Conservation (phyloP, 2,113 vertebrate species). For the Mixornis gularis region DNA sequence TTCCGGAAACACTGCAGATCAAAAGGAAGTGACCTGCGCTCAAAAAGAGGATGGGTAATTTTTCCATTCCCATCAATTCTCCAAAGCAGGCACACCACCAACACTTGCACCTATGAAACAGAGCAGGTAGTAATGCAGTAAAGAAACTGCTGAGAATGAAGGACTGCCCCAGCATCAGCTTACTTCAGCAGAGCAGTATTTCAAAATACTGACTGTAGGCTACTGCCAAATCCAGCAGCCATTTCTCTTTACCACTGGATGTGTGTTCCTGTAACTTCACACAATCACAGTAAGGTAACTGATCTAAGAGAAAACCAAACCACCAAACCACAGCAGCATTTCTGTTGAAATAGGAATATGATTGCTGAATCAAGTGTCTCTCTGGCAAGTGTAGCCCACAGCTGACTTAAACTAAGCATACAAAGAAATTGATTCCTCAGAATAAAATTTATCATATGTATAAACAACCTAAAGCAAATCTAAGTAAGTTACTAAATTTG, state of each 20-base stretch:
- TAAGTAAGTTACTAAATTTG: not conserved
- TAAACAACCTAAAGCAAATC: not conserved
- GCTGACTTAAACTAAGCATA: not conserved
- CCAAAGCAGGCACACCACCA: not conserved
- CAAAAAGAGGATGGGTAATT: not conserved
- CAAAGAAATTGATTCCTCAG: not conserved
- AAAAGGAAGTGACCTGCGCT: not conserved
- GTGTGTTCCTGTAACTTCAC: not conserved
- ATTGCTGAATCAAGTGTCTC: not conserved
- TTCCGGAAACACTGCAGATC: not conserved
- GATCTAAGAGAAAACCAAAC: not conserved
- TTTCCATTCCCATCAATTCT: not conserved
- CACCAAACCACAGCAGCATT: not conserved
- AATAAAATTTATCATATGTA: not conserved
- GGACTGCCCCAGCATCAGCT: not conserved
- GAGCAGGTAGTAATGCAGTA: not conserved
- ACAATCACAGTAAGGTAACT: not conserved
- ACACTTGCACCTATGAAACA: not conserved
- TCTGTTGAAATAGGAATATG: not conserved
- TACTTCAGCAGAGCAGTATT: not conserved
- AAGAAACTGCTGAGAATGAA: not conserved
- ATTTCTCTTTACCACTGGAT: not conserved
- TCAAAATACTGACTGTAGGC: not conserved
- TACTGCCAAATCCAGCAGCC: not conserved
- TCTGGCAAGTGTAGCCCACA: not conserved